phyloP scores from a whole-genome alignment of 2,888 invertebrate species.

The Drosophila nigritarsus region DNA sequence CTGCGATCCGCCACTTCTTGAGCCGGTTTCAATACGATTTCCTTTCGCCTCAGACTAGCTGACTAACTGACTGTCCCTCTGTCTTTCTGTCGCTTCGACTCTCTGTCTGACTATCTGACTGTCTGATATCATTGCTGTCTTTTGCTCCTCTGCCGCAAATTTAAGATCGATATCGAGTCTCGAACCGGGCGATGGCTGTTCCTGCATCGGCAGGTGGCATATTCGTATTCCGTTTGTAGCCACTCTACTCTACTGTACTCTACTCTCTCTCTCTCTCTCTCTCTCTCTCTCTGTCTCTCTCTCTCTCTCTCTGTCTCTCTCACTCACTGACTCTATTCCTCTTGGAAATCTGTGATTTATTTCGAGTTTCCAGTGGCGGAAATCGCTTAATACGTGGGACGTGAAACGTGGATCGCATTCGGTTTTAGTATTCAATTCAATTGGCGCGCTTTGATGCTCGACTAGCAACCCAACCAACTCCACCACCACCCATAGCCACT shows the following conservation, averaged over 20 bases:
- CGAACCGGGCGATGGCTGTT: slow-evolving; percentile 45
- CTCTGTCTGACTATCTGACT: slow-evolving; percentile 10
- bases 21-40: slow-evolving; percentile 65
- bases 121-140: slow-evolving; percentile 35
- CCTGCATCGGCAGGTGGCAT: slow-evolving; percentile 67
- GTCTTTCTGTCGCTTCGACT: neutral
- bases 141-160: slow-evolving; percentile 51
- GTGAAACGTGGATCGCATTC: slow-evolving; percentile 48
- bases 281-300: too few species aligned
- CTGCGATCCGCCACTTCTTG: slow-evolving; percentile 9
- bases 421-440: slow-evolving; percentile 55
- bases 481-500: neutral
- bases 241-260: neutral
- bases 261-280: neutral
- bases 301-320: neutral
- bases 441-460: slow-evolving; percentile 63
- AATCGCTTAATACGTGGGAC: slow-evolving; percentile 64
- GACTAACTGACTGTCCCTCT: slow-evolving; percentile 2
- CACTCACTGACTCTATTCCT: neutral
- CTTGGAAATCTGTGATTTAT: slow-evolving; percentile 60
- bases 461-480: neutral
- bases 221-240: slow-evolving; percentile 39
- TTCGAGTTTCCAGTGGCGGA: slow-evolving; percentile 59
- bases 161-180: slow-evolving; percentile 73
- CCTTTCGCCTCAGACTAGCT: slow-evolving; percentile 38